Evolutionary conservation across 2,797 vertebrate genomes (phyloP), one percentile per base, ranked within the genome.

Genomic region (Heterohyrax brucei): DNA sequence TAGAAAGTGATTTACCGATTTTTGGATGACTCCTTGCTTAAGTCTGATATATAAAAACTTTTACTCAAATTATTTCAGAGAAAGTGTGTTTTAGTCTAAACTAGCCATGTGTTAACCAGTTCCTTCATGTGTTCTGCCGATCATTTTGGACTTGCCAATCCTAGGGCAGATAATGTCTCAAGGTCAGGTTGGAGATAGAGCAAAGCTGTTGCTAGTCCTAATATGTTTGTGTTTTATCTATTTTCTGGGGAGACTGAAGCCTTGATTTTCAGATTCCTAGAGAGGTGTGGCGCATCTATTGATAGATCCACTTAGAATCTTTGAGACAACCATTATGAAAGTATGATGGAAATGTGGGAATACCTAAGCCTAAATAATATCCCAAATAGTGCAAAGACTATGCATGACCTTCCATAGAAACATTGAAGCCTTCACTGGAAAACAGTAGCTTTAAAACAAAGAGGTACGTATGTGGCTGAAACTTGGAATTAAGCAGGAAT

Each of bases 281-380:
- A 61, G 21, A 26, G 66, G 13, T 18, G 56, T 82, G 80, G 48
- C 0, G 1, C 33, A 84, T 44, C 19, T 87, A 64, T 83, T 81
- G 16, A 68, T 24, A 10, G 44, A 66, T 62, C 48, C 28, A 10
- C 1, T 80, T 88, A 4, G 13, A 76, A 30, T 80, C 62, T 90
- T 53, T 76, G 91, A 10, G 61, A 85, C 78, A 95, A 59, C 75
- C 77, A 14, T 56, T 83, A 64, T 86, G 73, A 79, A 72, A 94
- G 8, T 73, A 73, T 73, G 18, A 21, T 21, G 70, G 46, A 90
- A 22, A 95, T 88, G 56, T 50, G 72, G 39, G 59, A 64, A 88
- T 79, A 64, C 59, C 19, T 1, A 85, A 66, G 62, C 12, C 30
- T 10, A 87, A 92, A 77, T 64, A 73, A 85, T 4, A 61, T 7